phyloP scores from a whole-genome alignment of 2,888 invertebrate genomes.

The Ypsolopha scabrella region DNA sequence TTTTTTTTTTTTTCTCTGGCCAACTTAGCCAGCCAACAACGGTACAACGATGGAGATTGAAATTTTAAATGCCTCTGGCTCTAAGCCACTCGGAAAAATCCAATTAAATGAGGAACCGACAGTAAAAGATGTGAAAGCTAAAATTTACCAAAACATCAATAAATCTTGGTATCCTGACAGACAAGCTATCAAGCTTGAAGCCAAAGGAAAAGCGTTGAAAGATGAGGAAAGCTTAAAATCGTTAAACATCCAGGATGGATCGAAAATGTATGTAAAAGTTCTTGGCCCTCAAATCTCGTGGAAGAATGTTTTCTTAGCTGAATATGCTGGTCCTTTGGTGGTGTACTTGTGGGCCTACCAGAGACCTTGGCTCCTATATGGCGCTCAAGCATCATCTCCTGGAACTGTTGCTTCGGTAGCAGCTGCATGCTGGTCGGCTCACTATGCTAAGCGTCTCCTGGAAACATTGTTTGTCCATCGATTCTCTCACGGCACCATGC shows the following conservation, averaged over 20 bases:
- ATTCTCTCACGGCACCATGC: slow-evolving; percentile 99
- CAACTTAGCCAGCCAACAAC: no score
- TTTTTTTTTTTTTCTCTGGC: no score
- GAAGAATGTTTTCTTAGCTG: slow-evolving; percentile 96
- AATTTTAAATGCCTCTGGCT: slow-evolving; percentile 64
- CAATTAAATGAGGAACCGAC: slow-evolving; percentile 71
- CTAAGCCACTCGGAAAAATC: slow-evolving; percentile 64
- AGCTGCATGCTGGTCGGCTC: slow-evolving; percentile 87
- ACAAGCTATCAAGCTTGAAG: slow-evolving; percentile 86
- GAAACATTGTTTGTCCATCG: slow-evolving; percentile 98
- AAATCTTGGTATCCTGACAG: slow-evolving; percentile 81
- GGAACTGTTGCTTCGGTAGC: slow-evolving; percentile 74
- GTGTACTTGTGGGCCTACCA: slow-evolving; percentile 91
- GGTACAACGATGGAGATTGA: no score
- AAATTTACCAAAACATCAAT: slow-evolving; percentile 75
- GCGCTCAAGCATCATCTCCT: slow-evolving; percentile 50
- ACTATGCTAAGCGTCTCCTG: slow-evolving; percentile 92
- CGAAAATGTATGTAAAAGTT: slow-evolving; percentile 92
- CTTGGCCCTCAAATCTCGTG: slow-evolving; percentile 98
- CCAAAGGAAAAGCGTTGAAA: slow-evolving; percentile 85
- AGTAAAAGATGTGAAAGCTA: slow-evolving; percentile 81
- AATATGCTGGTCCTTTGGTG: slow-evolving; percentile 96
- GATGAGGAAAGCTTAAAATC: slow-evolving; percentile 81
- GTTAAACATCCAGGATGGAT: slow-evolving; percentile 74
- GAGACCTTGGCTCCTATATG: slow-evolving; percentile 91